Conservation (phyloP, 2,888 invertebrate species). For the Mythimna lalbum region DNA sequence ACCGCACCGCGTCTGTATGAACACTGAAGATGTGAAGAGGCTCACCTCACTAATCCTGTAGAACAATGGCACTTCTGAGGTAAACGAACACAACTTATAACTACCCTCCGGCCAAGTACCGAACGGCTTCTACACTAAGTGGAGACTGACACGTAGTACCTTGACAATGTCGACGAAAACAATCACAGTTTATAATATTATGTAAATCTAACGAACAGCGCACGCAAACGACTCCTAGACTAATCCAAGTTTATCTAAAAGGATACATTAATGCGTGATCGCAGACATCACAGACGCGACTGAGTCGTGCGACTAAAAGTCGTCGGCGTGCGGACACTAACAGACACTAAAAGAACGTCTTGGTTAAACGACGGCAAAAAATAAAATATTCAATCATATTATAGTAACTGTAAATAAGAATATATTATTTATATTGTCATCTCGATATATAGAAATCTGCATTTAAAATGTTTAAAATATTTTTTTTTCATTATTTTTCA, state of each 20-base stretch:
- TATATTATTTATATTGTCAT: constrained; percentile 88
- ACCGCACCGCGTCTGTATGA: constrained; percentile 21
- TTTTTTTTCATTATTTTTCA: constrained; percentile 72
- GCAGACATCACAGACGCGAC: constrained; percentile 3
- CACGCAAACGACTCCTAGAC: constrained; percentile 36
- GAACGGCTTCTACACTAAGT: constrained; percentile 64
- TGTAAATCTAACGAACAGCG: constrained; percentile 57
- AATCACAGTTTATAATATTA: constrained; percentile 80
- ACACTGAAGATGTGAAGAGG: constrained; percentile 48
- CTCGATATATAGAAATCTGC: constrained; percentile 88
- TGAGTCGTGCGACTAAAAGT: constrained; percentile 33
- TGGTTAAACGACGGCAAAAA: constrained; percentile 70
- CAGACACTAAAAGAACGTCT: constrained; percentile 63
- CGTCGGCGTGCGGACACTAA: constrained; percentile 51
- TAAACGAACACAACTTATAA: constrained; percentile 83
- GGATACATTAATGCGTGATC: neutral
- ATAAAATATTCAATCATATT: constrained; percentile 76
- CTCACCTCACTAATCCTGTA: constrained; percentile 59
- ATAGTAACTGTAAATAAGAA: constrained; percentile 87
- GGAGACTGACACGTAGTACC: constrained; percentile 76
- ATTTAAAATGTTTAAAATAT: constrained; percentile 86
- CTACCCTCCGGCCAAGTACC: constrained; percentile 71
- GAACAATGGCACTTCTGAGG: constrained; percentile 87
- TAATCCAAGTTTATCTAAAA: constrained; percentile 2
- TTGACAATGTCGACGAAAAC: constrained; percentile 80